Evolutionary conservation across 2,888 invertebrate species (phyloP).

Genomic region (Standfussiana lucernea): DNA sequence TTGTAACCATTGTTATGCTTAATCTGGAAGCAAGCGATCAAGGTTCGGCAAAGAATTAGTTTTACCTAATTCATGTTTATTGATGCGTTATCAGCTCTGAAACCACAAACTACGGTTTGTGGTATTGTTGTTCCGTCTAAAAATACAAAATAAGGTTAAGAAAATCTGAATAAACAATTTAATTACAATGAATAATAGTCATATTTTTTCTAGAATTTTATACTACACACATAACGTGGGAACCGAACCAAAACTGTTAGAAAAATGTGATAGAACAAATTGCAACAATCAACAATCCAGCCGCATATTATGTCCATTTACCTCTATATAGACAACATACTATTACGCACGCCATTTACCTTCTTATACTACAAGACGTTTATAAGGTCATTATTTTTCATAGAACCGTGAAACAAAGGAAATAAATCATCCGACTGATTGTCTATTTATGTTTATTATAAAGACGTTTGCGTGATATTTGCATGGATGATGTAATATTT

Average conservation of each 20-base stretch:
- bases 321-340: conserved; percentile 59
- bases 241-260: conserved; percentile 50
- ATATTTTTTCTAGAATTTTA: conserved; percentile 21
- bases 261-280: conserved; percentile 55
- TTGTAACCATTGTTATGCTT: conserved; percentile 17
- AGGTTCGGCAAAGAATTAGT: conserved; percentile 17
- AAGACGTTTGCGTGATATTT: conserved; percentile 63
- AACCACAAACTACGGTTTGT: conserved; percentile 51
- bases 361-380: conserved; percentile 42
- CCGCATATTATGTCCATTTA: conserved; percentile 61
- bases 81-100: conserved; percentile 24
- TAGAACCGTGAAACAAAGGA: conserved; percentile 66
- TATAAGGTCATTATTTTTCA: conserved; percentile 67
- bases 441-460: conserved; percentile 66
- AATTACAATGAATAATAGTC: background rate
- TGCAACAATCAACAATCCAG: conserved; percentile 45
- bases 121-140: conserved; percentile 27
- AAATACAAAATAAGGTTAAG: conserved; percentile 26
- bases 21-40: conserved; percentile 19
- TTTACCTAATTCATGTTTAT: conserved; percentile 36
- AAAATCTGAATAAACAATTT: conserved; percentile 1
- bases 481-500: conserved; percentile 61
- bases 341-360: conserved; percentile 52
- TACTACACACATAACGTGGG: conserved; percentile 53
- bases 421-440: conserved; percentile 66